Base-by-base conservation (phyloP, 2,888 invertebrate species). In the Aphidius colemani region DNA sequence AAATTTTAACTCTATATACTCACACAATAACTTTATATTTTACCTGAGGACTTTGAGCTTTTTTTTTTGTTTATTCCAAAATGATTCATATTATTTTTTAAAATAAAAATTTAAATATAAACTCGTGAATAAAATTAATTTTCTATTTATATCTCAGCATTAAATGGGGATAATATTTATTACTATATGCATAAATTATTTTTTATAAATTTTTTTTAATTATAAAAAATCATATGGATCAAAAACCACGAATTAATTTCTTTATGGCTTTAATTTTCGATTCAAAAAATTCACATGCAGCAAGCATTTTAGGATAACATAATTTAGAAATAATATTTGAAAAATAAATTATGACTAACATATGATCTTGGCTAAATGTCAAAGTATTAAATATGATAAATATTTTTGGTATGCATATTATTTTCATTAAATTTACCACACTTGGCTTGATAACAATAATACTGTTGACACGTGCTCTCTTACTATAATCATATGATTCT, bases 1-100 rank as follows among this genome's bases (percentile, higher is more conserved):
- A 75, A 73, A 8, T 71, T 63, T 62, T 61, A 61, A 57, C 40
- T 45, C 50, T 67, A 63, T 61, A 55, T 53, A 61, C 65, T 53
- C 59, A 69, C 50, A 59, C 46, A 18, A 57, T 63, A 58, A 56
- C 10, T 39, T 48, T 48, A 7, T 43, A 48, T 53, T 53, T 55
- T 30, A 10, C 41, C 48, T 7, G 6, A 45, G 13, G 40, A n/a
- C 41, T 53, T 30, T 30, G 6, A 9, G 53, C 13, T 18, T 18
- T 18, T 45, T 39, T 45, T 55, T 53, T 50, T 18, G 5, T 50
- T 50, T 4, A 18, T 8, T n/a, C 6, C 30, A 30, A 30, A 30
- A 30, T 30, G 30, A 30, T 30, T 30, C 30, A 30, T 30, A 30
- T 30, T 30, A 50, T 30, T 30, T 30, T 30, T 30, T 5, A 5